These are phyloP conservation scores for Coenobita brevimanus DNA, from an alignment of 1,140 invertebrate species.

Conservation along the genomic window DNA sequence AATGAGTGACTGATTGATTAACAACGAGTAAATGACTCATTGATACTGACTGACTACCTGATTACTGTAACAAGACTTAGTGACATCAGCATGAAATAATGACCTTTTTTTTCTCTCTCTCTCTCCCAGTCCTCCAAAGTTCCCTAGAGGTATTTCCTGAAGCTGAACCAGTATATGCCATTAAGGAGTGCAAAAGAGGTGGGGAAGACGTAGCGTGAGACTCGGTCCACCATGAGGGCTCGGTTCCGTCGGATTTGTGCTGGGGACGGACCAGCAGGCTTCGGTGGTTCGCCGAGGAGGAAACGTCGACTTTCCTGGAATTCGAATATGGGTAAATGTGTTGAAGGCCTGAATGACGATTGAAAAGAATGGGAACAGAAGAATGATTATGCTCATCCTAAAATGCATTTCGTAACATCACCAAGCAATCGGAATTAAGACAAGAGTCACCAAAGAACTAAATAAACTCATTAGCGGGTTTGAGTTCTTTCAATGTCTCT, in stretches of 20 bases:
- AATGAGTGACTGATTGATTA: background rate
- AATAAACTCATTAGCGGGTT: too few species aligned
- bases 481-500: too few species aligned
- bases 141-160: background rate
- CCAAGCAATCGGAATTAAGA: too few species aligned
- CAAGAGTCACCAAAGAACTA: too few species aligned
- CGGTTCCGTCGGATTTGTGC: constrained; percentile 69
- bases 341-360: too few species aligned
- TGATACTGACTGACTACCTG: background rate
- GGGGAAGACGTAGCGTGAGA: background rate
- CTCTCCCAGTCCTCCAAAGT: too few species aligned
- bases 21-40: background rate
- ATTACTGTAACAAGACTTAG: too few species aligned
- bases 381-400: too few species aligned
- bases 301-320: constrained; percentile 42
- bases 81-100: too few species aligned
- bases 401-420: too few species aligned
- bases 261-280: constrained; percentile 58
- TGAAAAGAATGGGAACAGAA: background rate
- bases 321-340: too few species aligned
- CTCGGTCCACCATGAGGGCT: constrained; percentile 72
- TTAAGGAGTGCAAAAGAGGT: background rate
- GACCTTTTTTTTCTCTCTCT: too few species aligned
- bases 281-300: constrained; percentile 58
- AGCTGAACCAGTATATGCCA: constrained; percentile 12